A percentile compares a stretch with the other conserved stretches of the same genome.
phyloP scores from a whole-genome alignment of 2,113 vertebrate species.

The Pelvicachromis taeniatus region DNA sequence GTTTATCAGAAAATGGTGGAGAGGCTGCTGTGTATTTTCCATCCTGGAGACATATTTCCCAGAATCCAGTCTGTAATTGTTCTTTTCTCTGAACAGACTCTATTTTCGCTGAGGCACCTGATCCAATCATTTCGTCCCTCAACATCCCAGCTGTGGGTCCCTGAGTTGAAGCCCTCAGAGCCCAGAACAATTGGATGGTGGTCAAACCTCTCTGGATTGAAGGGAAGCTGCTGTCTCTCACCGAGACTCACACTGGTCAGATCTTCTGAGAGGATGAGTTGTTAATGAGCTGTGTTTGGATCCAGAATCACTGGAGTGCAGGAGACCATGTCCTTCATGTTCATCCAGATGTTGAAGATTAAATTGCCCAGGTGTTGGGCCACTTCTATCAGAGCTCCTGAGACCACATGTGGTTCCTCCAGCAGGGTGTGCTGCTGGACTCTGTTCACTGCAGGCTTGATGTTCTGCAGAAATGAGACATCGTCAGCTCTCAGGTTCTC shows the following conservation, averaged over 20 bases:
- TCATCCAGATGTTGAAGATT: not conserved
- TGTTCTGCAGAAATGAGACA: not conserved
- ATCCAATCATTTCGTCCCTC: not conserved
- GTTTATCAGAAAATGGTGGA: not conserved
- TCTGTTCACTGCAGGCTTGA: not conserved
- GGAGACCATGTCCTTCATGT: not conserved
- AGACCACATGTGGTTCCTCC: not conserved
- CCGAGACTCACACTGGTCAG: not conserved
- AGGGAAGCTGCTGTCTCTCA: not conserved
- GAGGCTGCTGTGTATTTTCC: not conserved
- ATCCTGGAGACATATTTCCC: not conserved
- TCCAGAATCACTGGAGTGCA: not conserved
- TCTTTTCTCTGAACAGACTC: not conserved
- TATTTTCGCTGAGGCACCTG: not conserved
- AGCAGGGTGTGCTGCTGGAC: not conserved
- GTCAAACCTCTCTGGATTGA: not conserved
- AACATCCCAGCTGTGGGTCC: slow-evolving; percentile 14
- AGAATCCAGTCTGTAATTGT: not conserved
- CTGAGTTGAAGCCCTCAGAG: not conserved
- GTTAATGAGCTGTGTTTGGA: not conserved
- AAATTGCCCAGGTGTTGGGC: not conserved
- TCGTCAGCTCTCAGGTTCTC: not conserved
- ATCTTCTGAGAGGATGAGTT: not conserved
- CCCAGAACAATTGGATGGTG: not conserved
- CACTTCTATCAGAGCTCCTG: not conserved